Conservation (phyloP, 1,140 invertebrate genomes). For the Lordiphosa collinella region DNA sequence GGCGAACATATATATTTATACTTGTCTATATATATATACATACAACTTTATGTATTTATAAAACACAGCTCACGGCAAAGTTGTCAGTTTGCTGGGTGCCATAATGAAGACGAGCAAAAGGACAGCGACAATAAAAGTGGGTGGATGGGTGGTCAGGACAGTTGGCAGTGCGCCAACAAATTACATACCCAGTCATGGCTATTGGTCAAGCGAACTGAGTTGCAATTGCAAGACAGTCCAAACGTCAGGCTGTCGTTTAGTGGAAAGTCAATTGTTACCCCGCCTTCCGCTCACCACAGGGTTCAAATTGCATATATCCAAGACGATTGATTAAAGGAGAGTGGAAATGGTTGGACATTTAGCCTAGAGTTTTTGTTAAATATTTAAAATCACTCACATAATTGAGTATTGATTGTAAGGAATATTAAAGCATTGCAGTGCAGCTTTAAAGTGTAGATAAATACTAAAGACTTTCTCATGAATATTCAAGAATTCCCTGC, state of each 20-base stretch:
- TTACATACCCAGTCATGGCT: conserved; percentile 6
- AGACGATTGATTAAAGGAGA: conserved; percentile 2
- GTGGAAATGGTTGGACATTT: not conserved
- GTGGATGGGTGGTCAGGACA: not conserved
- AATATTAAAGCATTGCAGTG: no score
- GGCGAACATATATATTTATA: not conserved
- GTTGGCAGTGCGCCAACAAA: conserved; percentile 4
- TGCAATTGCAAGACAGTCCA: no score
- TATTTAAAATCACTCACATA: no score
- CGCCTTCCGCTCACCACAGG: not conserved
- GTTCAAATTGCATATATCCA: conserved; percentile 9
- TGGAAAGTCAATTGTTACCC: conserved; percentile 7
- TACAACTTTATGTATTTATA: conserved; percentile 7
- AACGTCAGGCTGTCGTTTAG: conserved; percentile 3
- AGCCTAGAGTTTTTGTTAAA: no score
- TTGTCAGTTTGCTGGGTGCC: not conserved
- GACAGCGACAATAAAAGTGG: conserved; percentile 3
- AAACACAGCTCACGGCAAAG: conserved; percentile 6
- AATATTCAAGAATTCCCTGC: no score
- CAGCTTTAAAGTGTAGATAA: no score
- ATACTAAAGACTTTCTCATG: no score
- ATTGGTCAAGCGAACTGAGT: conserved; percentile 3
- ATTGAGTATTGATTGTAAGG: no score
- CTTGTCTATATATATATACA: not conserved
- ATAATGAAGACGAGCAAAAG: conserved; percentile 6